Evolutionary conservation across 1,140 invertebrate genomes (phyloP), one percentile per base, ranked within the genome.

Genomic region (Idris sp.): DNA sequence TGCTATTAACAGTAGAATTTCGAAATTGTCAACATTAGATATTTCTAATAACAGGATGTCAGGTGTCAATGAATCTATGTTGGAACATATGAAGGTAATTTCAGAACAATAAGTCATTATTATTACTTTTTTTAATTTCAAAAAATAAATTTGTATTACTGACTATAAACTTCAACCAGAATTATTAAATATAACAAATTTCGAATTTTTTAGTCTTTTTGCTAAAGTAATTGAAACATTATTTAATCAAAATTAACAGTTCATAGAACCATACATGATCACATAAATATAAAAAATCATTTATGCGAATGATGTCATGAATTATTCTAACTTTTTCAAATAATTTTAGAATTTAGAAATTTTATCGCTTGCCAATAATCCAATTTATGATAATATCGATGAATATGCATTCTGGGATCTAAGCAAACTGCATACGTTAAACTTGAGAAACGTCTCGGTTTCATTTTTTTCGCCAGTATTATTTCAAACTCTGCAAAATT

Each of bases 51-150:
- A 88, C 40, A 73, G 67, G 73, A 68, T 88, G 18, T 74, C 69
- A 2, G 56, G 83, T 2, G 69, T 88, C 2, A 87, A 86, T 15
- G 84, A 86, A 30, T 84, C 84, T 0, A 87, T 87, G 84, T 15
- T 88, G 8, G 79, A 85, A 46, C 80, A 87, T 36, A 81, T 88
- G 69, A 82, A 77, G 83, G 86, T 87, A 25, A 25, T n/a, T n/a
- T n/a, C n/a, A n/a, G n/a, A n/a, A n/a, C n/a, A n/a, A n/a, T n/a
- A n/a, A n/a, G n/a, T n/a, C n/a, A n/a, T n/a, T n/a, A n/a, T n/a
- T n/a, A n/a, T n/a, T n/a, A n/a, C n/a, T n/a, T n/a, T n/a, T n/a
- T n/a, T n/a, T n/a, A n/a, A n/a, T n/a, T n/a, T n/a, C n/a, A n/a
- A n/a, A n/a, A n/a, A n/a, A n/a, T n/a, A n/a, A n/a, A 15, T n/a